Evolutionary conservation across 1,140 invertebrate species (phyloP), one percentile per base, ranked within the genome.

Genomic region (Macrotrachela quadricornifera): DNA sequence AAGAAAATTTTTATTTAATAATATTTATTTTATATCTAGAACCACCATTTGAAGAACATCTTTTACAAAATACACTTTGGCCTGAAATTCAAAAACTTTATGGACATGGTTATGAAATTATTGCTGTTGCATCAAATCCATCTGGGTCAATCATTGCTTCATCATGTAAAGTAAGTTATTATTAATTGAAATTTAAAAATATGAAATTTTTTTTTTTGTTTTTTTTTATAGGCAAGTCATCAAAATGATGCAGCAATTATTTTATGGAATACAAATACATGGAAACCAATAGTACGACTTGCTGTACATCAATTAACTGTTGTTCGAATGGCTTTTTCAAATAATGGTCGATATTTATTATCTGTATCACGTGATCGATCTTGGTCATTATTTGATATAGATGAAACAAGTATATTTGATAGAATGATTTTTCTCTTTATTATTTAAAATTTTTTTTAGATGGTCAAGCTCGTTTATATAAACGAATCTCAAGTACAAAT

Each of bases 21-120:
- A 8, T 4, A 36, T 40, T 44, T 46, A 47, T 38, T 39, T 30
- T 43, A 63, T 61, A 59, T 45, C 42, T 37, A 64, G 65, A 58
- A 14, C 75, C 75, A 36, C 75, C 76, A 18, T 71, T 67, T 40
- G 76, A 78, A 64, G 90, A 95, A 68, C 81, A 80, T 50, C 66
- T 96, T 16, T 71, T 87, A 64, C 82, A 88, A 70, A 81, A 87
- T 63, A 94, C 88, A 0, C 71, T 96, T 9, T 97, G 91, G 90
- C 88, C 90, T 12, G 92, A 97, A 73, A 69, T 78, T 36, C 81
- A 85, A 61, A 97, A 97, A 71, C 72, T 95, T 12, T 96, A 95
- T 72, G 88, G 70, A 13, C 71, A 73, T 61, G 71, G 71, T n/a
- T 88, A 86, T 72, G 90, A 97, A 71, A 75, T 96, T 51, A 87